Evolutionary conservation across 1,140 invertebrate genomes (phyloP).

Genomic region (Himalopsyche phryganea): DNA sequence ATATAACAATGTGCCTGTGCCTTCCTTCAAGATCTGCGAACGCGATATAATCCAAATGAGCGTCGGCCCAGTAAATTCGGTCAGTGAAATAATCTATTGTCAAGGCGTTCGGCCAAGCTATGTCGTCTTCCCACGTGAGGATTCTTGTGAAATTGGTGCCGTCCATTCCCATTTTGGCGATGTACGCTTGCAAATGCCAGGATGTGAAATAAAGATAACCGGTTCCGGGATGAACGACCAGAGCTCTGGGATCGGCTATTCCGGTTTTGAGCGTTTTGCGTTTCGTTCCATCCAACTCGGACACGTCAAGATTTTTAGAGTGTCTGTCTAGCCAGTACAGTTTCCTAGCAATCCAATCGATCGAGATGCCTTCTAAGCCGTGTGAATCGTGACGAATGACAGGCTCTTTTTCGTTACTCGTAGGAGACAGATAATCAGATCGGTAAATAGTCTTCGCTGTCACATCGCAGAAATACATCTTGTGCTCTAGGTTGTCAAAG

Average conservation of each 20-base stretch:
- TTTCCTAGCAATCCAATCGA: constrained; percentile 96
- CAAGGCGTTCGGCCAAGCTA: constrained; percentile 97
- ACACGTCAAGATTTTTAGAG: constrained; percentile 88
- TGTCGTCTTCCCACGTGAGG: constrained; percentile 87
- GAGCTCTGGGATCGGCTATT: constrained; percentile 88
- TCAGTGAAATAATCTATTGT: constrained; percentile 97
- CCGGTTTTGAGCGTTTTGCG: constrained; percentile 82
- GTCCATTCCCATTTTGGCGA: constrained; percentile 97
- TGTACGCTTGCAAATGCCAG: constrained; percentile 95
- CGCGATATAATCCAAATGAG: constrained; percentile 97
- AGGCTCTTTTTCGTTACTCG: constrained; percentile 64
- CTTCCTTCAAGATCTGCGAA: constrained; percentile 87
- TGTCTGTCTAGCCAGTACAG: constrained; percentile 97
- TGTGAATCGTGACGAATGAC: constrained; percentile 91
- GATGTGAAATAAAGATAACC: constrained; percentile 95
- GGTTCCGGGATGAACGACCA: constrained; percentile 91
- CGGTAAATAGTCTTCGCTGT: constrained; percentile 89
- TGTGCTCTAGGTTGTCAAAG: constrained; percentile 80
- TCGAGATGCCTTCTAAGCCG: constrained; percentile 91
- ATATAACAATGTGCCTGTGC: constrained; percentile 77
- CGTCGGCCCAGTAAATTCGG: constrained; percentile 94
- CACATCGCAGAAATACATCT: constrained; percentile 93
- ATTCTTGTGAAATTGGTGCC: constrained; percentile 87
- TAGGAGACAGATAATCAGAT: constrained; percentile 54
- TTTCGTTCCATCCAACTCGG: constrained; percentile 89